Evolutionary conservation across 37 sponge, comb jelly and placozoan species (phyloP), one percentile per base, ranked within the genome.

Genomic region (Spongilla lacustris): DNA sequence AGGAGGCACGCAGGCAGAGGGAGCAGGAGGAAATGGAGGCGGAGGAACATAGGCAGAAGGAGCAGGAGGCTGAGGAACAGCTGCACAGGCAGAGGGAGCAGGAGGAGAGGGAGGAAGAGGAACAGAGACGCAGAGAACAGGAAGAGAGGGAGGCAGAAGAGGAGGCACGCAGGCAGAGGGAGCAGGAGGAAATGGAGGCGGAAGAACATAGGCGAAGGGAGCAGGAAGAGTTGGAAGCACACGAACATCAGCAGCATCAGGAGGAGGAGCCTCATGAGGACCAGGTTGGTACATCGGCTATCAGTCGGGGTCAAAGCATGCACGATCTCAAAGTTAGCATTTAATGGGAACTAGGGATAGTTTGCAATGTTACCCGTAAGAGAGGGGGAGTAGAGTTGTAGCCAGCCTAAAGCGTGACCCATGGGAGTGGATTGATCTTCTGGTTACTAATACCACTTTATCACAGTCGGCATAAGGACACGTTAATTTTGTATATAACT

Each of bases 281-380:
- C 27, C 81, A 86, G 71, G 74, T 46, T 74, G 83, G 26, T 26
- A 37, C 9, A 73, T n/a, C n/a, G n/a, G n/a, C n/a, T 33, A 17
- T 68, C 48, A 80, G 27, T 3, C 27, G 81, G 66, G 31, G 74
- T 77, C 0, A 85, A 78, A n/a, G 75, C 81, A 79, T 9, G 87
- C 36, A 48, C 81, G n/a, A n/a, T n/a, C n/a, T n/a, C n/a, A n/a
- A n/a, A n/a, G n/a, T n/a, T n/a, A n/a, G n/a, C n/a, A n/a, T n/a
- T n/a, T n/a, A n/a, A n/a, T n/a, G n/a, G n/a, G n/a, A n/a, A n/a
- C n/a, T n/a, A n/a, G n/a, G n/a, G n/a, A n/a, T n/a, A n/a, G n/a
- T n/a, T n/a, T n/a, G n/a, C n/a, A n/a, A n/a, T n/a, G n/a, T n/a
- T n/a, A n/a, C n/a, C n/a, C n/a, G n/a, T n/a, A n/a, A n/a, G n/a